Evolutionary conservation across 1,140 invertebrate genomes (phyloP).

Genomic region (Drosophila persimilis): DNA sequence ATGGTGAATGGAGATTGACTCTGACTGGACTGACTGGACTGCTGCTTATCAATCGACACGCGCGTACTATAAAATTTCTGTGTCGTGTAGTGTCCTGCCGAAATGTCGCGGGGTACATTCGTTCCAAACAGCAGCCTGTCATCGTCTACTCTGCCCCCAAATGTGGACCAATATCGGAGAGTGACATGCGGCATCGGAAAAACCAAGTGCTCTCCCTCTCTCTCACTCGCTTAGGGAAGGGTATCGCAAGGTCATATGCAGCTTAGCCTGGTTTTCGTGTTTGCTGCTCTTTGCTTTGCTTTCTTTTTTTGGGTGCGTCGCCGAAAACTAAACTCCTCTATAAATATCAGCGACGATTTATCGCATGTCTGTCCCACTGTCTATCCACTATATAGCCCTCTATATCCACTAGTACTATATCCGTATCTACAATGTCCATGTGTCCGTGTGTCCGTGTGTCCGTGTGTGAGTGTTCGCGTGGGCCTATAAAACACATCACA

Average conservation of each 20-base stretch:
- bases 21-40: constrained; percentile 3
- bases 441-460: constrained; percentile 1
- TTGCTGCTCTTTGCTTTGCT: constrained; percentile 5
- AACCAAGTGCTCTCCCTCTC: no score
- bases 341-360: constrained; percentile 75
- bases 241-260: constrained; percentile 43
- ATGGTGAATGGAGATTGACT: not conserved
- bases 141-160: no score
- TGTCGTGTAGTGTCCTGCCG: constrained; percentile 32
- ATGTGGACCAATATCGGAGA: no score
- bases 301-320: constrained; percentile 53
- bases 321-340: constrained; percentile 67
- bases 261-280: constrained; percentile 29
- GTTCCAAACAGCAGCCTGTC: not conserved
- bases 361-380: constrained; percentile 57
- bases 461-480: constrained; percentile 51
- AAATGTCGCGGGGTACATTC: not conserved
- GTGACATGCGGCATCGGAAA: no score
- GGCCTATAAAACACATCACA: constrained; percentile 60
- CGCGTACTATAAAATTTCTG: constrained; percentile 68
- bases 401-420: constrained; percentile 17
- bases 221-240: constrained; percentile 11
- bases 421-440: constrained; percentile 2
- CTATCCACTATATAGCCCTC: constrained; percentile 24
- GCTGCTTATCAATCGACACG: constrained; percentile 71